Percentiles rank a stretch among this genome's conserved stretches.
These are phyloP conservation scores for Clarias gariepinus DNA, from an alignment of 2,113 vertebrate genomes.

Conservation along the genomic window DNA sequence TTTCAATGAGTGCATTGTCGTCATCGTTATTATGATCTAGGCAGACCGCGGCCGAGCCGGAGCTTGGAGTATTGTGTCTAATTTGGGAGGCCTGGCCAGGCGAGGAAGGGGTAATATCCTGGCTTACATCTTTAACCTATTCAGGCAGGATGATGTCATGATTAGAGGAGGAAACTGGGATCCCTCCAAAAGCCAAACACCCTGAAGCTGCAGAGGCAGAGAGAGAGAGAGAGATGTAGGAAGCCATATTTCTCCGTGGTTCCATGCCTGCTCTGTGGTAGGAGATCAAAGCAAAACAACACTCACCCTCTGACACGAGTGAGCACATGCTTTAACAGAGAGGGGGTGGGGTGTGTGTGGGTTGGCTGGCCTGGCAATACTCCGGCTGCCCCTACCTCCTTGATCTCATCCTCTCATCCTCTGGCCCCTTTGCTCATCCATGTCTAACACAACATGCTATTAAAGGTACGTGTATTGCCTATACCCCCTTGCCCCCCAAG, in stretches of 20 bases:
- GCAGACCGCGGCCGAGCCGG: slow-evolving; percentile 26
- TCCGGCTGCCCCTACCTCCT: slow-evolving; percentile 17
- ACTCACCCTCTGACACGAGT: slow-evolving; percentile 65
- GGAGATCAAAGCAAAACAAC: slow-evolving; percentile 77
- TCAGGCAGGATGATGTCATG: slow-evolving; percentile 82
- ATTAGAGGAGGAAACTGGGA: slow-evolving; percentile 82
- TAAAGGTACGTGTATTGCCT: slow-evolving; percentile 54
- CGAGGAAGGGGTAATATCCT: slow-evolving; percentile 69
- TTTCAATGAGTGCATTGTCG: slow-evolving; percentile 47
- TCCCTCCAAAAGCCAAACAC: slow-evolving; percentile 78
- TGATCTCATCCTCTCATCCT: slow-evolving; percentile 35
- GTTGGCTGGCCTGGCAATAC: slow-evolving; percentile 31
- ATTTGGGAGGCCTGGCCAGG: slow-evolving; percentile 69
- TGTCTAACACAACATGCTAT: slow-evolving; percentile 52
- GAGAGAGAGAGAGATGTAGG: slow-evolving; percentile 56
- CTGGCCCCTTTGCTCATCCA: slow-evolving; percentile 15
- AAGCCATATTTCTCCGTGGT: slow-evolving; percentile 51
- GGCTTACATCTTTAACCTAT: slow-evolving; percentile 83
- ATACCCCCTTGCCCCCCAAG: not conserved
- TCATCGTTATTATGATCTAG: slow-evolving; percentile 49
- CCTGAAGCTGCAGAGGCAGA: slow-evolving; percentile 66
- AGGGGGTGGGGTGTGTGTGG: slow-evolving; percentile 35
- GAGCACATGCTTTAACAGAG: slow-evolving; percentile 64
- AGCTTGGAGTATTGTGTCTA: slow-evolving; percentile 67
- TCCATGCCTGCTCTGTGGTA: slow-evolving; percentile 64